These are phyloP conservation scores for Osmoderma eremita DNA, from an alignment of 2,888 invertebrate species.

Conservation along the genomic window DNA sequence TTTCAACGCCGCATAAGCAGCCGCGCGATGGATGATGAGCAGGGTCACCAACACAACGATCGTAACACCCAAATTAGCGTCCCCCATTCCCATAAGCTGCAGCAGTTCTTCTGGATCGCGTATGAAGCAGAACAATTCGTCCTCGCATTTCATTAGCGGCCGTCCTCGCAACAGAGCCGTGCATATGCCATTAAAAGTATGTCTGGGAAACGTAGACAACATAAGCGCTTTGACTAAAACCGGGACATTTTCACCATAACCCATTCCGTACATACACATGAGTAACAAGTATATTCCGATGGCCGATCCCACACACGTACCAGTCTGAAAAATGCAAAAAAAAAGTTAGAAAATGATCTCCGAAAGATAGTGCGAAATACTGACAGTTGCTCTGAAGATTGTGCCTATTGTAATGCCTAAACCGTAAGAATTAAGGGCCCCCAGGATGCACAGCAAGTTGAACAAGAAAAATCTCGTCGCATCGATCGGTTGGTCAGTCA, in stretches of 20 bases:
- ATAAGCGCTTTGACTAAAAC: slow-evolving; percentile 67
- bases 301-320: slow-evolving; percentile 70
- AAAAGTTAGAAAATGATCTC: neutral
- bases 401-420: slow-evolving; percentile 34
- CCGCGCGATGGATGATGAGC: slow-evolving; percentile 32
- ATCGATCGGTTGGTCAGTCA: slow-evolving; percentile 87
- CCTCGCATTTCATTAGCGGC: slow-evolving; percentile 28
- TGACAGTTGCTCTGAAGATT: slow-evolving; percentile 36
- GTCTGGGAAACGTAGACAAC: slow-evolving; percentile 73
- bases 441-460: slow-evolving; percentile 20
- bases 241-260: slow-evolving; percentile 68
- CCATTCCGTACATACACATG: slow-evolving; percentile 72
- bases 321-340: slow-evolving; percentile 66
- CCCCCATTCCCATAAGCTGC: slow-evolving; percentile 43
- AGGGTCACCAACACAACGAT: slow-evolving; percentile 33
- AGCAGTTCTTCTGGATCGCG: slow-evolving; percentile 43
- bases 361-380: slow-evolving; percentile 30
- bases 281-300: slow-evolving; percentile 68
- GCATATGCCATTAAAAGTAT: slow-evolving; percentile 70
- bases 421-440: slow-evolving; percentile 27
- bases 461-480: slow-evolving; percentile 70
- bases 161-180: slow-evolving; percentile 9
- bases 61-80: slow-evolving; percentile 19
- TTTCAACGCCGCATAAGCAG: slow-evolving; percentile 43
- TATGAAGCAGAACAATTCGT: slow-evolving; percentile 45